Evolutionary conservation across 2,113 vertebrate species (phyloP).

Genomic region (Peromyscus maniculatus): DNA sequence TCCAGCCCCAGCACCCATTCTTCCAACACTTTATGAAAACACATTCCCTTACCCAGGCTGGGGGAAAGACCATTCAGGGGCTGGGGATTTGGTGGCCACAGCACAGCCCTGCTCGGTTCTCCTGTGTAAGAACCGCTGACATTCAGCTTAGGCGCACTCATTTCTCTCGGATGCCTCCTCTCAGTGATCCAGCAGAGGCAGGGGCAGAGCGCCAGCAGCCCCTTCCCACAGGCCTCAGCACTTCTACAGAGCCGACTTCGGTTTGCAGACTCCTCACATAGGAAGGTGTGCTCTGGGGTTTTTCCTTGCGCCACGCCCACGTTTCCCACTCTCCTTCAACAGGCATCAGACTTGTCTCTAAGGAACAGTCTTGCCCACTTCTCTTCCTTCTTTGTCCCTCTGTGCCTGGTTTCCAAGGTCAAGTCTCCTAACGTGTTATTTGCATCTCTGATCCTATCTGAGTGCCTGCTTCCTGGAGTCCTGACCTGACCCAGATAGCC

Average conservation of each 20-base stretch:
- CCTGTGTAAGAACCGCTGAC: not conserved
- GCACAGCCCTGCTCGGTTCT: not conserved
- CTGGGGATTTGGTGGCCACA: not conserved
- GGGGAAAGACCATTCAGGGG: not conserved
- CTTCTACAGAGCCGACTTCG: not conserved
- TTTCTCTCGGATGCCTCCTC: not conserved
- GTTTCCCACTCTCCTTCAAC: not conserved
- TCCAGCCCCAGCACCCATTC: not conserved
- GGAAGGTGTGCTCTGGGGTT: not conserved
- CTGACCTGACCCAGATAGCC: not conserved
- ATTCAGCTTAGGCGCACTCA: not conserved
- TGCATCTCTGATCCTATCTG: not conserved
- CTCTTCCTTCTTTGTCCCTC: not conserved
- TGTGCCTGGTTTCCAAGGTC: not conserved
- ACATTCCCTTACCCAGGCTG: not conserved
- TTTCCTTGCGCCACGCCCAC: not conserved
- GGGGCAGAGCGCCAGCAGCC: not conserved
- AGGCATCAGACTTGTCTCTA: not conserved
- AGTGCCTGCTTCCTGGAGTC: not conserved
- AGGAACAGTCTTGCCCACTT: not conserved
- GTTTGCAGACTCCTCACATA: not conserved
- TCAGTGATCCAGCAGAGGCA: not conserved
- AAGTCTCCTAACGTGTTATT: not conserved
- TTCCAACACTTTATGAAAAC: not conserved
- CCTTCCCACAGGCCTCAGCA: not conserved